Evolutionary conservation across 2,797 vertebrate species (phyloP).

Genomic region (Urophycis tenuis): DNA sequence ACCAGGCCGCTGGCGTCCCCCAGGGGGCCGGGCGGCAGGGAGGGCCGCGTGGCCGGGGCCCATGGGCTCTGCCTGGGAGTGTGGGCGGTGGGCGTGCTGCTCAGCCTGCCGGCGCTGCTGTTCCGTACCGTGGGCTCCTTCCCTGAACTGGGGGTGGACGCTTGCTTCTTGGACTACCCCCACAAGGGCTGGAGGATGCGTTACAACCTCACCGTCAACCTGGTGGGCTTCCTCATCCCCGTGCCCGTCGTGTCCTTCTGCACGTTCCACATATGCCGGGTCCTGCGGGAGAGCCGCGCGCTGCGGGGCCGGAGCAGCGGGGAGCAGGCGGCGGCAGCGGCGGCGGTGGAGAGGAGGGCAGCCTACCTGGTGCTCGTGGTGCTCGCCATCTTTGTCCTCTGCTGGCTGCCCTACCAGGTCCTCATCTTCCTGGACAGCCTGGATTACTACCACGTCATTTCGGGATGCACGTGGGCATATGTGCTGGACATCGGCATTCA

Average conservation of each 20-base stretch:
- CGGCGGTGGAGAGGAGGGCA: conserved; percentile 73
- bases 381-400: conserved; percentile 73
- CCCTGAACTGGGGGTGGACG: conserved; percentile 49
- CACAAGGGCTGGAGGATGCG: conserved; percentile 64
- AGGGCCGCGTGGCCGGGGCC: conserved; percentile 68
- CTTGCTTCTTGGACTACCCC: conserved; percentile 69
- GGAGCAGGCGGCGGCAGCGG: conserved; percentile 57
- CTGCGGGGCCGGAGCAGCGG: conserved; percentile 52
- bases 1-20: conserved; percentile 74
- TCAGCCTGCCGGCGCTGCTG: conserved; percentile 72
- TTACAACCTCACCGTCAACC: conserved; percentile 71
- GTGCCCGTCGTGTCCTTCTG: conserved; percentile 71
- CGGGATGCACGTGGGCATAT: conserved; percentile 52
- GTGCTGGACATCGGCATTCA: conserved; percentile 68
- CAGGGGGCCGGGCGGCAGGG: conserved; percentile 44
- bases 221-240: conserved; percentile 78
- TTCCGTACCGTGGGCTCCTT: conserved; percentile 69
- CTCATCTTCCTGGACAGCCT: conserved; percentile 75
- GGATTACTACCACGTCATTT: conserved; percentile 39
- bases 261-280: conserved; percentile 65
- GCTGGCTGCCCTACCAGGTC: conserved; percentile 83
- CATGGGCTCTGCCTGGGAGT: conserved; percentile 46
- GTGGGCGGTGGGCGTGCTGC: conserved; percentile 51
- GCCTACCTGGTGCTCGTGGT: conserved; percentile 72
- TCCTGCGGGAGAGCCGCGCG: conserved; percentile 64